Conservation (phyloP, 2,113 vertebrate genomes). For the Danionella cerebrum region DNA sequence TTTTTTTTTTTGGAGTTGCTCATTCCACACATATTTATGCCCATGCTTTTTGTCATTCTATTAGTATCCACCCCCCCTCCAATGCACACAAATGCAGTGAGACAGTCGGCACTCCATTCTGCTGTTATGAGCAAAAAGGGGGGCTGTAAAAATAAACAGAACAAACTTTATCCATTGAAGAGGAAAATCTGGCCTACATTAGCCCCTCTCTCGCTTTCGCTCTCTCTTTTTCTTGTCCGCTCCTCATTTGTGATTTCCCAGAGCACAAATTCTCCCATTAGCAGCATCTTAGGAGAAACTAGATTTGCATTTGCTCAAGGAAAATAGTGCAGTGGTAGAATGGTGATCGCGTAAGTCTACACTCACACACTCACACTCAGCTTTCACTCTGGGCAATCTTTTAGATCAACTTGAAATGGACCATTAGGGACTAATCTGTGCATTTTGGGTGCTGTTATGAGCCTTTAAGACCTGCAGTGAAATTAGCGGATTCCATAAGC, state of each 20-base stretch:
- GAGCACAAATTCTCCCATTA: neutral
- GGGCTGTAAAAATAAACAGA: slow-evolving; percentile 6
- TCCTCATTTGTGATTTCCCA: slow-evolving; percentile 6
- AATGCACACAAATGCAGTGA: slow-evolving; percentile 7
- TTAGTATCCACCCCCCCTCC: neutral
- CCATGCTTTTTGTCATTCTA: slow-evolving; percentile 20
- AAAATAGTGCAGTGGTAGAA: neutral
- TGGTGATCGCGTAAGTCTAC: neutral
- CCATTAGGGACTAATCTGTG: no score
- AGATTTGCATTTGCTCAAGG: neutral
- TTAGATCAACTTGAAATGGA: no score
- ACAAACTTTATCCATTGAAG: slow-evolving; percentile 45
- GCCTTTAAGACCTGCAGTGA: no score
- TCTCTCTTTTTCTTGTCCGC: neutral
- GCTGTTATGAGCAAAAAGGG: slow-evolving; percentile 9
- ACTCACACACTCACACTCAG: no score
- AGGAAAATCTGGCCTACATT: slow-evolving; percentile 57
- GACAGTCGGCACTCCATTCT: neutral
- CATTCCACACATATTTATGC: slow-evolving; percentile 32
- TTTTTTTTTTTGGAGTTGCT: neutral
- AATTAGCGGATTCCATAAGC: no score
- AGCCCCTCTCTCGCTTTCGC: neutral
- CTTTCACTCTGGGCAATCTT: no score
- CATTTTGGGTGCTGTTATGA: no score
- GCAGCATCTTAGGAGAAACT: slow-evolving; percentile 9